phyloP scores from a whole-genome alignment of 2,888 invertebrate species.

The Scotopteryx bipunctaria region DNA sequence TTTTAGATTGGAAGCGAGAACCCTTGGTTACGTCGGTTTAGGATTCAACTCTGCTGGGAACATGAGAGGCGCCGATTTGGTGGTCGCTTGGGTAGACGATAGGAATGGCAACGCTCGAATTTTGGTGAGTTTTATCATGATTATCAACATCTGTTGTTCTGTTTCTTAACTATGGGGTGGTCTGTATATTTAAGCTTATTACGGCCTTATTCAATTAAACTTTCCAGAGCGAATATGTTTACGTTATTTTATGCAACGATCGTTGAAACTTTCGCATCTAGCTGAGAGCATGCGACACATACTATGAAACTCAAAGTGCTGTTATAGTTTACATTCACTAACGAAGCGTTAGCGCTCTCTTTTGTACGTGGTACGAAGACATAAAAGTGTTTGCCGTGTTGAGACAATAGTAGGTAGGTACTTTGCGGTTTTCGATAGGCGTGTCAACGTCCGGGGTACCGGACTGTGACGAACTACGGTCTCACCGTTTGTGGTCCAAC shows the following conservation, averaged over 20 bases:
- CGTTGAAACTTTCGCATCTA: constrained; percentile 1
- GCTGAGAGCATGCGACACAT: not conserved
- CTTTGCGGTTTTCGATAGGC: constrained; percentile 68
- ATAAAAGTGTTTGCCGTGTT: constrained; percentile 47
- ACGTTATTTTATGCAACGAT: not conserved
- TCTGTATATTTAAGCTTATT: constrained; percentile 33
- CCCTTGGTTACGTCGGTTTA: constrained; percentile 93
- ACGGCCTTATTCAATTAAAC: not conserved
- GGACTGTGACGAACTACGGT: constrained; percentile 56
- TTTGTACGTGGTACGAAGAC: constrained; percentile 31
- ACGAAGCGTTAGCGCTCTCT: constrained; percentile 3
- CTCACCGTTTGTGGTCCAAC: constrained; percentile 22
- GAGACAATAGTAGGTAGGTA: constrained; percentile 56
- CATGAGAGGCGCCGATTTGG: constrained; percentile 92
- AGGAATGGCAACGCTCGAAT: constrained; percentile 86
- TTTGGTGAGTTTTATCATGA: constrained; percentile 85
- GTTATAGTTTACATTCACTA: constrained; percentile 1
- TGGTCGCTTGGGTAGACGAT: constrained; percentile 95
- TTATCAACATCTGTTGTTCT: constrained; percentile 51
- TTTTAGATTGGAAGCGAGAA: constrained; percentile 92
- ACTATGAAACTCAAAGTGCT: not conserved
- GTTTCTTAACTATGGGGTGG: constrained; percentile 39
- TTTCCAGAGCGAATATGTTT: not conserved
- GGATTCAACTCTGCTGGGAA: constrained; percentile 92
- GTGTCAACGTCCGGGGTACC: constrained; percentile 71